These are phyloP conservation scores for Poicephalus meyeri DNA, from an alignment of 2,113 vertebrate genomes.

Conservation along the genomic window DNA sequence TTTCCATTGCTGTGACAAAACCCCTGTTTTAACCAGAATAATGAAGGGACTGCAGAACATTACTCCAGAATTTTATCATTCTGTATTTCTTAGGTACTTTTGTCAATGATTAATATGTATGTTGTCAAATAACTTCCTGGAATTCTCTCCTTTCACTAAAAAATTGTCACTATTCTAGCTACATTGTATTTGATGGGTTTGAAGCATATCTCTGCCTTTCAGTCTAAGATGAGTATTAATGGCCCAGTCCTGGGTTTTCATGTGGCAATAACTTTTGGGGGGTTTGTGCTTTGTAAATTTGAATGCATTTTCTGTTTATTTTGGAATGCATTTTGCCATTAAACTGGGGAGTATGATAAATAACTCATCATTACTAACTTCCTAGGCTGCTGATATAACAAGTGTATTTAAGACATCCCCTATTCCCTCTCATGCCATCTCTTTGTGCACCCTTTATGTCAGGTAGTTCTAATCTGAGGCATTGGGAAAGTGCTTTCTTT, in stretches of 20 bases:
- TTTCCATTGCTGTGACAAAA: background rate
- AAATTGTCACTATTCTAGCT: background rate
- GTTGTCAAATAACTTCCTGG: background rate
- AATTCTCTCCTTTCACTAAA: background rate
- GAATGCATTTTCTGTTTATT: background rate
- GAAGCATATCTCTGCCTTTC: background rate
- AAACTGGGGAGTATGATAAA: background rate
- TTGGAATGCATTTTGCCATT: background rate
- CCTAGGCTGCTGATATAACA: background rate
- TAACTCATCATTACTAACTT: background rate
- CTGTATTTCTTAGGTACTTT: background rate
- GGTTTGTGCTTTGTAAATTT: background rate
- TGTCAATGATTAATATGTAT: background rate
- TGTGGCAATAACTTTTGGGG: background rate
- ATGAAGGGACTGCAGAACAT: background rate
- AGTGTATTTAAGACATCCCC: background rate
- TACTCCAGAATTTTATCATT: background rate
- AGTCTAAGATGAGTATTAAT: background rate
- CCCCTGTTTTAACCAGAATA: background rate
- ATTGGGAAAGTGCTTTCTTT: background rate
- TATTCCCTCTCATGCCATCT: conserved; percentile 4
- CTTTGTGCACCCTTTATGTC: background rate
- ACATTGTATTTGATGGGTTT: background rate
- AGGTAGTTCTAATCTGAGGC: background rate
- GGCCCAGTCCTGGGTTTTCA: background rate